Evolutionary conservation across 1,140 invertebrate species (phyloP).

Genomic region (Calosoma granatense): DNA sequence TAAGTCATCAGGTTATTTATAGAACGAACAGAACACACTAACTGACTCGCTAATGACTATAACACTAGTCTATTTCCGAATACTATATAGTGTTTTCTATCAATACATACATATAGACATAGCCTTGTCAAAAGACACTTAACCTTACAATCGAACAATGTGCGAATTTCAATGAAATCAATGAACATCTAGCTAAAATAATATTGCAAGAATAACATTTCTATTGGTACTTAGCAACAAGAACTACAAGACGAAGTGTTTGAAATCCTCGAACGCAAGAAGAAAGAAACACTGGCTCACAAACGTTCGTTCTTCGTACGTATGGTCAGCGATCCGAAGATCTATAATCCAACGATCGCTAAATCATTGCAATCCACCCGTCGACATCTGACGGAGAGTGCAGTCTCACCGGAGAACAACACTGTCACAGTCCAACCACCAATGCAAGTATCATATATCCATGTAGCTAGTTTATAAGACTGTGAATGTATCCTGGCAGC

Average conservation of each 20-base stretch:
- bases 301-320: slow-evolving; percentile 92
- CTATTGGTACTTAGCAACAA: too few relatives aligned
- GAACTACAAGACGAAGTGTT: slow-evolving; percentile 57
- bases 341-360: slow-evolving; percentile 82
- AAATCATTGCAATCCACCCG: slow-evolving; percentile 49
- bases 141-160: too few relatives aligned
- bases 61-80: not conserved
- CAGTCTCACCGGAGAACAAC: slow-evolving; percentile 33
- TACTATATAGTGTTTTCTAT: too few relatives aligned
- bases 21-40: too few relatives aligned
- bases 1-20: not conserved
- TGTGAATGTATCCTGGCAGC: too few relatives aligned
- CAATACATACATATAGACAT: too few relatives aligned
- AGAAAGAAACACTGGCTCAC: slow-evolving; percentile 66
- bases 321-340: slow-evolving; percentile 95
- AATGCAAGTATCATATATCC: slow-evolving; percentile 25
- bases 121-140: too few relatives aligned
- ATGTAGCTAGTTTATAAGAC: too few relatives aligned
- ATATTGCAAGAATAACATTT: too few relatives aligned
- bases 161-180: too few relatives aligned
- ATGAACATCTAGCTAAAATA: too few relatives aligned
- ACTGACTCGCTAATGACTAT: too few relatives aligned
- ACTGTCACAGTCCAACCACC: slow-evolving; percentile 36
- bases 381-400: slow-evolving; percentile 38
- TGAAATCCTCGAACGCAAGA: slow-evolving; percentile 55